Base-by-base conservation (phyloP, 2,888 invertebrate species). In the Oscheius sp. region DNA sequence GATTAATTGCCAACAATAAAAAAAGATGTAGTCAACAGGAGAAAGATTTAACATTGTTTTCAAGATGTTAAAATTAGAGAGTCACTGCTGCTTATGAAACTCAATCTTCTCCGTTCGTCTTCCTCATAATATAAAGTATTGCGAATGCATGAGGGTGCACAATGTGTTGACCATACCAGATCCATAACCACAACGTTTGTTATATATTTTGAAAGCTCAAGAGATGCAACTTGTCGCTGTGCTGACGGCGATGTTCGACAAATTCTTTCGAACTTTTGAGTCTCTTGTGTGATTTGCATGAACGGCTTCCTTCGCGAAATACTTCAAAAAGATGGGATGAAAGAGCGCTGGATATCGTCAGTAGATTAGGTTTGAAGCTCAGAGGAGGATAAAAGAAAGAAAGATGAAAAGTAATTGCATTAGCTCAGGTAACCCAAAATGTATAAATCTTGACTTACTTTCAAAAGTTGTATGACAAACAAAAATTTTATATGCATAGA, bases 211-310 rank as follows among this genome's bases (percentile, higher is more conserved):
- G 30, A 9, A 33, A 54, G 36, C n/a, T n/a, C 36, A 12, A 14
- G 20, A 54, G 54, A 17, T 33, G 47, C 47, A 24, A 12, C 24
- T 47, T 4, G n/a, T n/a, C n/a, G n/a, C n/a, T 12, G 2, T 47
- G 47, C 24, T 47, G 9, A 14, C 17, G 51, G 12, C 12, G 51
- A 30, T 32, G 33, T 14, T 32, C 54, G 54, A 33, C 33, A 54
- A 54, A 54, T 54, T 54, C 20, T 32, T 33, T 33, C 22, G 54
- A 54, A 32, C 54, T 54, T 54, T 54, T 17, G 32, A 54, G 33
- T 20, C 5, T 14, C 41, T 41, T 41, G 41, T 20, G 41, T 41
- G 41, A 41, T 41, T 41, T 41, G 41, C 14, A 41, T 41, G 41
- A 41, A 41, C 14, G 12, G 41, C 20, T 12, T 14, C 20, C 41